These are phyloP conservation scores for Montipora capricornis DNA, from an alignment of 64 coral and sea anemone genomes.

Conservation along the genomic window DNA sequence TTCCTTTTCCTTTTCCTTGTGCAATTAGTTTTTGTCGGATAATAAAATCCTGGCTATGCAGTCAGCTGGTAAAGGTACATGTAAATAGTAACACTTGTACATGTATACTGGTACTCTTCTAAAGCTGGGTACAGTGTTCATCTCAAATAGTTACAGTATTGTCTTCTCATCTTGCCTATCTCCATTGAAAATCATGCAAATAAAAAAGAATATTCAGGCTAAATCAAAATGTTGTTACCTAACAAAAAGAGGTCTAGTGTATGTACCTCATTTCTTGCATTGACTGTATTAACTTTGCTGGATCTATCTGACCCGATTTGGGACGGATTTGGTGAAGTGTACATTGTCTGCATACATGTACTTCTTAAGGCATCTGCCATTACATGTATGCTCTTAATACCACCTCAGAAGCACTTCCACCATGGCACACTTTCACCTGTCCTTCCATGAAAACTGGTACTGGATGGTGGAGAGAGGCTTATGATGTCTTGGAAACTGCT, in stretches of 20 bases:
- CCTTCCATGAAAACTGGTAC: background rate
- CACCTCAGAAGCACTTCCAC: background rate
- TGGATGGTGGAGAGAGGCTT: too few relatives aligned
- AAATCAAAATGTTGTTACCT: background rate
- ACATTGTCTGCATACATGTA: background rate
- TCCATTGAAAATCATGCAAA: background rate
- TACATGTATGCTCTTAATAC: background rate
- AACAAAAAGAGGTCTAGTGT: background rate
- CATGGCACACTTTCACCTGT: background rate
- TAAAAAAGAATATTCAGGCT: background rate
- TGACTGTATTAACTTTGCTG: slow-evolving; percentile 1
- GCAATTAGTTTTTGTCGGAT: slow-evolving; percentile 30
- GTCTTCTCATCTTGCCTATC: background rate
- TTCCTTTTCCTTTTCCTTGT: background rate
- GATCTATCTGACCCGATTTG: background rate
- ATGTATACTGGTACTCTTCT: background rate
- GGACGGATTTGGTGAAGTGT: background rate
- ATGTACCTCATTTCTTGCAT: background rate
- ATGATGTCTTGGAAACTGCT: too few relatives aligned
- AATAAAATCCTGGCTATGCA: slow-evolving; percentile 27
- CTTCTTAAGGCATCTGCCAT: background rate
- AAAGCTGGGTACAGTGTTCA: background rate
- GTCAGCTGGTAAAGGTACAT: slow-evolving; percentile 13
- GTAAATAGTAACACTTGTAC: background rate
- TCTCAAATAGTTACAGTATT: background rate